Evolutionary conservation across 2,888 invertebrate genomes (phyloP).

Genomic region (Meta bourneti): DNA sequence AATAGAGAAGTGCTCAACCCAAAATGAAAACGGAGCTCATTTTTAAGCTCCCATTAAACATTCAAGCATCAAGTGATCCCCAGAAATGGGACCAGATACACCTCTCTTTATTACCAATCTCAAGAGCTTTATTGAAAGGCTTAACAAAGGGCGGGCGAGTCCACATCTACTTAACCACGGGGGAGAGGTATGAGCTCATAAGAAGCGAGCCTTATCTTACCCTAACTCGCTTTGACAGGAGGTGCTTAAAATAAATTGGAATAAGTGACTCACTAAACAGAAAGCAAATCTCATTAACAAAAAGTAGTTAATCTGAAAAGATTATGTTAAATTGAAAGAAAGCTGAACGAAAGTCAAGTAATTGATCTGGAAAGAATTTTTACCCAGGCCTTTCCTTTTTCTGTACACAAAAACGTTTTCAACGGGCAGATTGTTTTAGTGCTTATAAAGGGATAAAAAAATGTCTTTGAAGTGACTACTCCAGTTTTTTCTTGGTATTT

Average conservation of each 20-base stretch:
- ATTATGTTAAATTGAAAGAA: background rate
- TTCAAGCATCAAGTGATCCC: background rate
- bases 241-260: constrained; percentile 17
- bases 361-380: constrained; percentile 3
- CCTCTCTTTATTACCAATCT: background rate
- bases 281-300: constrained; percentile 9
- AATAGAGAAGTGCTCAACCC: too few species aligned
- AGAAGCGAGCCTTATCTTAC: background rate
- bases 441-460: background rate
- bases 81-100: background rate
- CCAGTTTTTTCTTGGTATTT: background rate
- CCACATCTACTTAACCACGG: background rate
- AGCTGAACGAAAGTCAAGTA: constrained; percentile 5
- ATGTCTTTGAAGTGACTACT: background rate
- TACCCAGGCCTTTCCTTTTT: background rate
- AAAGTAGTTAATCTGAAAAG: constrained; percentile 21
- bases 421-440: background rate
- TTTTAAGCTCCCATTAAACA: background rate
- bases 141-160: background rate
- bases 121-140: background rate
- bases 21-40: too few species aligned
- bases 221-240: background rate
- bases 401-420: background rate
- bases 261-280: background rate
- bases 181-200: background rate